Percentiles rank a stretch among this genome's conserved stretches.
Conservation (phyloP, 2,888 invertebrate genomes). For the Heteromyza rotundicornis region DNA sequence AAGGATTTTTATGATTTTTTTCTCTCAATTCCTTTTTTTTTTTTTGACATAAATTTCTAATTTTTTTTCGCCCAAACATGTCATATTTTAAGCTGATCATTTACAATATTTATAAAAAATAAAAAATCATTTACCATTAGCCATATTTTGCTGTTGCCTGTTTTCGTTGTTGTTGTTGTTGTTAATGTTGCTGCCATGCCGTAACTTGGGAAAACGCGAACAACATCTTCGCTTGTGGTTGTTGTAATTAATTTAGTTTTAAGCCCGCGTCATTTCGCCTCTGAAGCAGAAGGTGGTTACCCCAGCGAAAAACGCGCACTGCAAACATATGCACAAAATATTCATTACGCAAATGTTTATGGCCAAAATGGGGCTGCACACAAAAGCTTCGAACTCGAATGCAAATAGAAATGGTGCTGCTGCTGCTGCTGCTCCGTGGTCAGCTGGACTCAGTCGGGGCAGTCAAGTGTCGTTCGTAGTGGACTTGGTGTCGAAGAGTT, state of each 20-base stretch:
- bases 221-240: not conserved
- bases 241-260: slow-evolving; percentile 6
- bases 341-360: slow-evolving; percentile 55
- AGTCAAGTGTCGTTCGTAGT: slow-evolving; percentile 24
- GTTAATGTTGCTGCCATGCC: no score
- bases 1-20: no score
- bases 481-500: not conserved
- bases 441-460: not conserved
- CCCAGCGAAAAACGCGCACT: not conserved
- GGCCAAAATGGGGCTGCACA: slow-evolving; percentile 47
- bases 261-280: not conserved
- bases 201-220: no score
- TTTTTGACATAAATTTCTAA: slow-evolving; percentile 31
- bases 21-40: slow-evolving; percentile 17
- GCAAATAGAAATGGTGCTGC: slow-evolving; percentile 50
- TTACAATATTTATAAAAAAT: not conserved
- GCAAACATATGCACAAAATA: slow-evolving; percentile 50
- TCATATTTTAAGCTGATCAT: not conserved
- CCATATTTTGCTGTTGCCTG: not conserved
- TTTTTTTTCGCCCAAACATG: not conserved
- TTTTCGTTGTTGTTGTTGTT: no score
- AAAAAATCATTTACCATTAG: not conserved
- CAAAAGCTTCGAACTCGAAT: slow-evolving; percentile 32
- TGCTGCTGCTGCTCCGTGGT: slow-evolving; percentile 34
- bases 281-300: not conserved